Conservation (phyloP, 2,113 vertebrate species). For the Paramormyrops kingsleyae region DNA sequence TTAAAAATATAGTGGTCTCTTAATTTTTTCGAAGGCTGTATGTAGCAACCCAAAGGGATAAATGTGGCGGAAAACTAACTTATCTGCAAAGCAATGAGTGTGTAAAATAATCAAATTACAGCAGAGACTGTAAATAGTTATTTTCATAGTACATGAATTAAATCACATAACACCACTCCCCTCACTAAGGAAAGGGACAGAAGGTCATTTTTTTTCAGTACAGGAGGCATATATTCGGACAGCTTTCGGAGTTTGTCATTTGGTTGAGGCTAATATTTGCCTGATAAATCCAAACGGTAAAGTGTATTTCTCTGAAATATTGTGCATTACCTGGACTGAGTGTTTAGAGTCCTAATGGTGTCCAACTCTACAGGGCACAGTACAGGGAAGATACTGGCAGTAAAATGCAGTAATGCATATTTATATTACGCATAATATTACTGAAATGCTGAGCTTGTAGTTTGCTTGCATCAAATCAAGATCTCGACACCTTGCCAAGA, state of each 20-base stretch:
- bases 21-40: no score
- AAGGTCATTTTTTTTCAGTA: neutral
- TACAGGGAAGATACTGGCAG: neutral
- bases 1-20: no score
- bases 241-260: neutral
- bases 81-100: neutral
- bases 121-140: neutral
- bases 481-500: neutral
- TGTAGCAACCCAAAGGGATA: neutral
- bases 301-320: neutral
- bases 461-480: neutral
- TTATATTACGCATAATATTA: neutral
- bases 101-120: neutral
- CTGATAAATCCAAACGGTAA: neutral
- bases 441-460: neutral
- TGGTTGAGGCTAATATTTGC: neutral
- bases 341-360: neutral
- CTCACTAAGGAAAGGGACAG: neutral
- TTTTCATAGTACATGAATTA: neutral
- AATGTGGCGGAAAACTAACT: neutral
- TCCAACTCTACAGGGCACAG: neutral
- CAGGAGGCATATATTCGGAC: neutral
- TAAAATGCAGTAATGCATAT: neutral
- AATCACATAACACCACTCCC: neutral
- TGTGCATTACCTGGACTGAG: neutral